Evolutionary conservation across 2,113 vertebrate species (phyloP), one percentile per base, ranked within the genome.

Genomic region (Pongo abelii): DNA sequence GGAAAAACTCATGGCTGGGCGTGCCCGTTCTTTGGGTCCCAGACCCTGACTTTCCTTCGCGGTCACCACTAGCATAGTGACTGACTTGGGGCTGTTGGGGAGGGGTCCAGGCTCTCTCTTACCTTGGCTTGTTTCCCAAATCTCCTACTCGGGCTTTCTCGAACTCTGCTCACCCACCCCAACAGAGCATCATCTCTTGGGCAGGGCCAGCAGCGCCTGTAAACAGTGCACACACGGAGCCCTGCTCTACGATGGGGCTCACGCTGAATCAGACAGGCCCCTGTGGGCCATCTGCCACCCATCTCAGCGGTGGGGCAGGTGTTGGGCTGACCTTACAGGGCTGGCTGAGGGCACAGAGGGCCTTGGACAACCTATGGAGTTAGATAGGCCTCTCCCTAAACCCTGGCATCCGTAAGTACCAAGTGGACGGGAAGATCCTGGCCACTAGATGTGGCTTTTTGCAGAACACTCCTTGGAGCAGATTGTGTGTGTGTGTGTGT

Each of bases 401-500:
- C 40, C 40, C 38, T n/a, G 40, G 20, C 8, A 0, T 25, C 50
- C 0, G 4, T 69, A 78, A 84, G 43, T 6, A n/a, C 13, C 14
- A n/a, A 78, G 67, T 40, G 22, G 70, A 72, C 38, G 78, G 93
- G 84, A 93, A 83, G 59, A 35, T 61, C 35, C 78, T 77, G 94
- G 72, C 67, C 72, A 23, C 25, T 32, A 22, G 74, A 75, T 79
- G 25, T 3, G 25, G 83, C 83, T 92, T 97, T 94, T 79, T 38
- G 85, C 46, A 92, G 88, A 89, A 91, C 91, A 93, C 79, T 93
- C 88, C 48, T 52, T 8, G 30, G 57, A 40, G 77, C 70, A 48
- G 85, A 48, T 2, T 9, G n/a, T 13, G 57, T 35, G 8, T 38
- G 20, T 72, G 16, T 35, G 16, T 72, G 14, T 27, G 59, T 38